phyloP scores from a whole-genome alignment of 2,888 invertebrate genomes.

The Tortrix viridana region DNA sequence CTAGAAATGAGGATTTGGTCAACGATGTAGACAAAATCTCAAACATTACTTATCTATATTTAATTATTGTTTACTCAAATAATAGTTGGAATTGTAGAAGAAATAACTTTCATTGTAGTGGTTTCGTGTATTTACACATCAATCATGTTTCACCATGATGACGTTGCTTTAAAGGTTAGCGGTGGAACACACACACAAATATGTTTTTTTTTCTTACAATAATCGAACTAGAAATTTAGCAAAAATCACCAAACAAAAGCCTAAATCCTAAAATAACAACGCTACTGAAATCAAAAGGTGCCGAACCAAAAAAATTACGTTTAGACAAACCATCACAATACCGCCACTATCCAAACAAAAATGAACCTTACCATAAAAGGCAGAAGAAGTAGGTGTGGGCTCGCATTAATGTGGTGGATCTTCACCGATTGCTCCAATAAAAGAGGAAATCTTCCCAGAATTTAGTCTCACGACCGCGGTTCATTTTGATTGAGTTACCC shows the following conservation, averaged over 20 bases:
- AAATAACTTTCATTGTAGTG: too few species aligned
- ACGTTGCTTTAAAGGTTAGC: too few species aligned
- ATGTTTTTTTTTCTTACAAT: too few species aligned
- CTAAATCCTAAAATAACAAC: constrained; percentile 13
- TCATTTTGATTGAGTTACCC: constrained; percentile 21
- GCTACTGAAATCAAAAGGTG: constrained; percentile 5
- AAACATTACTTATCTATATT: too few species aligned
- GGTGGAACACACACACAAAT: too few species aligned
- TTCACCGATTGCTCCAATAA: constrained; percentile 14
- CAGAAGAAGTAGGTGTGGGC: background rate
- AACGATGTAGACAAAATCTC: too few species aligned
- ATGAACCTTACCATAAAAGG: background rate
- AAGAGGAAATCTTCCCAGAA: constrained; percentile 11
- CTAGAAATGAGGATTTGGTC: too few species aligned
- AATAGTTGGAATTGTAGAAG: too few species aligned
- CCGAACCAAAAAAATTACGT: constrained; percentile 1
- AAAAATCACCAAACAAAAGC: constrained; percentile 1
- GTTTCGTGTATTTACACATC: too few species aligned
- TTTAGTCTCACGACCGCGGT: background rate
- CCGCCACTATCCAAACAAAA: background rate
- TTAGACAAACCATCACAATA: background rate
- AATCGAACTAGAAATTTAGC: too few species aligned
- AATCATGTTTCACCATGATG: too few species aligned
- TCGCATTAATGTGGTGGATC: background rate
- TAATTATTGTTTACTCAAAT: too few species aligned